phyloP scores from a whole-genome alignment of 2,113 vertebrate genomes.

The Gyps fulvus region DNA sequence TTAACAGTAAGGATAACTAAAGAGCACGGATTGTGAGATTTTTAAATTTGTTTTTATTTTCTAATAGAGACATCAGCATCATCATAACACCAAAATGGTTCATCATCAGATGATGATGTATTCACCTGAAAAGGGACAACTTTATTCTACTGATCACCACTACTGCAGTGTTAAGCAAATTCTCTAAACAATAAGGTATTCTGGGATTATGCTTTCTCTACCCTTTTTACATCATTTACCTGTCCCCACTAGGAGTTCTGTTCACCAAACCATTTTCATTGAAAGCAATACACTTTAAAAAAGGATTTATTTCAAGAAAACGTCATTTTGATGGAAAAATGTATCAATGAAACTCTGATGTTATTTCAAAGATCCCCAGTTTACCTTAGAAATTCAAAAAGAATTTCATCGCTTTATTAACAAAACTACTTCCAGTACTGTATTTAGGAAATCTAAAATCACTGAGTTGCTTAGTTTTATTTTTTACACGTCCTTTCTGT shows the following conservation, averaged over 20 bases:
- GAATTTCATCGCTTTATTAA: not conserved
- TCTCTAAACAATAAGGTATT: not conserved
- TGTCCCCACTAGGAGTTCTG: not conserved
- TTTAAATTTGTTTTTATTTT: not conserved
- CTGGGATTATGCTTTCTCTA: not conserved
- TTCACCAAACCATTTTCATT: not conserved
- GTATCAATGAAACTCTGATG: not conserved
- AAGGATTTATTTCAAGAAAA: not conserved
- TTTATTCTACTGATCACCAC: not conserved
- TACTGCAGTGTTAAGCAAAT: not conserved
- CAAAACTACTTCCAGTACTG: not conserved
- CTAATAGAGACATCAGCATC: not conserved
- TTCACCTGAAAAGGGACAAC: not conserved
- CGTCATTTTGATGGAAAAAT: not conserved
- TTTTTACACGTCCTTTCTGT: slow-evolving; percentile 37
- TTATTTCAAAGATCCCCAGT: not conserved
- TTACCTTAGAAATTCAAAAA: not conserved
- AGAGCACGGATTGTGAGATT: not conserved
- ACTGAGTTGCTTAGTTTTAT: not conserved
- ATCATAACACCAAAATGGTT: not conserved
- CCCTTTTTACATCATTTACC: not conserved
- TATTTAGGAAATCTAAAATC: slow-evolving; percentile 48
- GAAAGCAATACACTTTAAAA: not conserved
- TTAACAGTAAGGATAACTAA: not conserved
- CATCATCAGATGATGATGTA: not conserved